Evolutionary conservation across 2,113 vertebrate species (phyloP), one percentile per base, ranked within the genome.

Genomic region (Genyomyrus donnyi): DNA sequence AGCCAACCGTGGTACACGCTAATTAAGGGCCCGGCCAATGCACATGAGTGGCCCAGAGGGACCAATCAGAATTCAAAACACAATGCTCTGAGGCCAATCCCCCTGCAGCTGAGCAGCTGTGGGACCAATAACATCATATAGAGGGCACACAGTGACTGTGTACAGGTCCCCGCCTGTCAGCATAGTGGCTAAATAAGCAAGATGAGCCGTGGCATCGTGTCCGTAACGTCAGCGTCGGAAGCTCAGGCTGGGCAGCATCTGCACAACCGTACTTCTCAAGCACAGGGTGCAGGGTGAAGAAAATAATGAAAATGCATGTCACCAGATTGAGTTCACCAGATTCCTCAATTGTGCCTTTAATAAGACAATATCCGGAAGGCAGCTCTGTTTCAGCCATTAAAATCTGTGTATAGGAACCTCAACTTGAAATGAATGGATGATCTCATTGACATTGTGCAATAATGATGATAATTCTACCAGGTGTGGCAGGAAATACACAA

Each of bases 51-150:
- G 42, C 83, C 83, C 83, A 48, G 45, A 85, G 83, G 21, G 83
- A 85, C 45, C 83, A 85, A 85, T 85, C 83, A 85, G 24, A 85
- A 24, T 24, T 45, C 45, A 85, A 48, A 85, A n/a, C 83, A 85
- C 45, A 48, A 48, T 42, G 21, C 77, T 45, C 42, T 85, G 39
- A 85, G 45, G n/a, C 83, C 83, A 85, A 85, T 85, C 45, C 83
- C 45, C 35, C 39, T n/a, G 39, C 45, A 21, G 45, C 45, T 45
- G 83, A 85, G 45, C 83, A 58, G 53, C 87, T 35, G 6, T 15
- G 52, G 87, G 53, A 62, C 52, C 39, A 85, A 85, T 85, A 21
- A 85, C 83, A 48, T 48, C 45, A 21, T 48, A 88, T 46, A 58
- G 39, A 42, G 39, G 45, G 49, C 49, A 39, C 35, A 42, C 52